These are phyloP conservation scores for Setophaga petechia DNA, from an alignment of 2,113 vertebrate genomes.

Conservation along the genomic window DNA sequence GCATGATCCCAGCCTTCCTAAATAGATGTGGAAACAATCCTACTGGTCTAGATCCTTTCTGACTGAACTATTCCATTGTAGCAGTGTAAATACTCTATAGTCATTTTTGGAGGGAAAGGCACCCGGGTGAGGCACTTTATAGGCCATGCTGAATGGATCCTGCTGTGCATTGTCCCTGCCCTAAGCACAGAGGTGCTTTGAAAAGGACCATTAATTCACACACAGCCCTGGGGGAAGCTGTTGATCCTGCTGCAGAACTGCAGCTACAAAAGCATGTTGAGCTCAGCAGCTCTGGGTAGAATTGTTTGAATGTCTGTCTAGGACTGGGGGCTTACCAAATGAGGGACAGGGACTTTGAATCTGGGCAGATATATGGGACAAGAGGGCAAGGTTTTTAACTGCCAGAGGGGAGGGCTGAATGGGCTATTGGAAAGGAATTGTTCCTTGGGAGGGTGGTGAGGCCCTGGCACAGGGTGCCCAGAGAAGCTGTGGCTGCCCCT, in stretches of 20 bases:
- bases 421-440: not conserved
- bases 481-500: not conserved
- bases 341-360: not conserved
- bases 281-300: not conserved
- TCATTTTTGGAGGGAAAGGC: not conserved
- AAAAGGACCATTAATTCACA: not conserved
- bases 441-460: not conserved
- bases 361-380: not conserved
- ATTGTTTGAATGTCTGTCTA: not conserved
- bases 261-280: not conserved
- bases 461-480: not conserved
- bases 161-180: not conserved
- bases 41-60: not conserved
- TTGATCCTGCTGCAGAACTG: not conserved
- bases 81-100: not conserved
- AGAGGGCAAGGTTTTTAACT: not conserved
- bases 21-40: not conserved
- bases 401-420: not conserved
- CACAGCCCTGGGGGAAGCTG: not conserved
- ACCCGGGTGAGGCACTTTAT: not conserved
- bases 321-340: not conserved
- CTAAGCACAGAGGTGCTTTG: not conserved
- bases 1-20: not conserved
- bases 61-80: not conserved
- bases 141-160: not conserved